phyloP scores from a whole-genome alignment of 1,140 invertebrate species.

The Oncopeltus fasciatus region DNA sequence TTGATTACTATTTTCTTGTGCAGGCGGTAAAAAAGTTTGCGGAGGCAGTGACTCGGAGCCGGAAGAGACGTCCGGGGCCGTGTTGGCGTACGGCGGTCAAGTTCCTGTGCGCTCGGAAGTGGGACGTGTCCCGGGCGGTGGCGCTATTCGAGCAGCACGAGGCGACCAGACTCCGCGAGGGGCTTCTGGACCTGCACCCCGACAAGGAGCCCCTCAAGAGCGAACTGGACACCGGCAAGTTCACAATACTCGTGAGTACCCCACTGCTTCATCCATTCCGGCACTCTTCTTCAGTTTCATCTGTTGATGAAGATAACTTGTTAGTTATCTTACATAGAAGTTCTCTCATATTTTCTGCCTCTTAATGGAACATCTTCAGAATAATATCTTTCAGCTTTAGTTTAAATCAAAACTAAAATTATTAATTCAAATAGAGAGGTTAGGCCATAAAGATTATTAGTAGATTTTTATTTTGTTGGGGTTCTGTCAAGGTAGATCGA shows the following conservation, averaged over 20 bases:
- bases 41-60: conserved; percentile 50
- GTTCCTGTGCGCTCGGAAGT: conserved; percentile 88
- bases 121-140: conserved; percentile 76
- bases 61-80: conserved; percentile 39
- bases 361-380: too few species aligned
- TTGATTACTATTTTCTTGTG: conserved; percentile 28
- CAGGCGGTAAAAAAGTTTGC: conserved; percentile 67
- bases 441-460: too few species aligned
- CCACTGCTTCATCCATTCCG: neutral
- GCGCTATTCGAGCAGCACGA: conserved; percentile 83
- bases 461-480: too few species aligned
- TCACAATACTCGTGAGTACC: conserved; percentile 75
- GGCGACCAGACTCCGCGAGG: conserved; percentile 68
- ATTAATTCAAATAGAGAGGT: too few species aligned
- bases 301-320: too few species aligned
- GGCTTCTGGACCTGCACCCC: conserved; percentile 67
- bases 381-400: too few species aligned
- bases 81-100: conserved; percentile 76
- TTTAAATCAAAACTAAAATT: too few species aligned
- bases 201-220: conserved; percentile 61
- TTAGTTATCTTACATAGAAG: too few species aligned
- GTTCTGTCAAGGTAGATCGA: too few species aligned
- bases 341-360: too few species aligned
- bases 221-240: conserved; percentile 86
- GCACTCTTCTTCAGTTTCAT: too few species aligned